Evolutionary conservation across 2,888 invertebrate genomes (phyloP).

Genomic region (Dorcus parallelipipedus): DNA sequence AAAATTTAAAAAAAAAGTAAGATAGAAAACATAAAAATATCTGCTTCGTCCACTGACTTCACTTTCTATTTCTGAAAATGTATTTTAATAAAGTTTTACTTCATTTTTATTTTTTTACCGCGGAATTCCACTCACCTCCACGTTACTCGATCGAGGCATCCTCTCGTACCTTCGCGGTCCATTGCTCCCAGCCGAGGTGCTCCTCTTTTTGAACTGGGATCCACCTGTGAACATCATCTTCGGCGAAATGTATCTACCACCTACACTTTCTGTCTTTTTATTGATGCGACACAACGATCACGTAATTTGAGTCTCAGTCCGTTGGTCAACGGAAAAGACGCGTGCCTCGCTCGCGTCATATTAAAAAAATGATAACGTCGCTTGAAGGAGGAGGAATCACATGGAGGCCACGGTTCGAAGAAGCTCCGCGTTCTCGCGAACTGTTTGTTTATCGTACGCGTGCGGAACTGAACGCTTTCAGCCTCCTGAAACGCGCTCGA

Average conservation of each 20-base stretch:
- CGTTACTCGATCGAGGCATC: conserved; percentile 31
- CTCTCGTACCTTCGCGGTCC: conserved; percentile 40
- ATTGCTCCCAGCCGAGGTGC: conserved; percentile 43
- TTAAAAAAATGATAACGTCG: not conserved
- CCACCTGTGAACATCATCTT: conserved; percentile 71
- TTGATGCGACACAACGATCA: not conserved
- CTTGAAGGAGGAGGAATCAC: too few relatives aligned
- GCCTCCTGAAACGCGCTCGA: too few relatives aligned
- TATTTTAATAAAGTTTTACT: too few relatives aligned
- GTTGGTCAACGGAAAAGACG: not conserved
- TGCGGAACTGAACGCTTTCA: too few relatives aligned
- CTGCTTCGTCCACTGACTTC: too few relatives aligned
- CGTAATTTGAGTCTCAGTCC: too few relatives aligned
- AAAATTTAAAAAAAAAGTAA: too few relatives aligned
- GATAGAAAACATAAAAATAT: too few relatives aligned
- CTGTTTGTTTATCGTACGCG: too few relatives aligned
- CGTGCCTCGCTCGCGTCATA: not conserved
- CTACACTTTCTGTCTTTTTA: not conserved
- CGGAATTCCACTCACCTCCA: conserved; percentile 20
- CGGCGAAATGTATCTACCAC: conserved; percentile 9
- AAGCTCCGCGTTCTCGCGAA: too few relatives aligned
- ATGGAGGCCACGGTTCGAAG: too few relatives aligned
- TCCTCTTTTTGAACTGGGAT: conserved; percentile 58
- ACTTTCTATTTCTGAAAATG: too few relatives aligned
- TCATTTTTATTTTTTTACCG: not conserved